Evolutionary conservation across 2,888 invertebrate species (phyloP).

Genomic region (Patella depressa): DNA sequence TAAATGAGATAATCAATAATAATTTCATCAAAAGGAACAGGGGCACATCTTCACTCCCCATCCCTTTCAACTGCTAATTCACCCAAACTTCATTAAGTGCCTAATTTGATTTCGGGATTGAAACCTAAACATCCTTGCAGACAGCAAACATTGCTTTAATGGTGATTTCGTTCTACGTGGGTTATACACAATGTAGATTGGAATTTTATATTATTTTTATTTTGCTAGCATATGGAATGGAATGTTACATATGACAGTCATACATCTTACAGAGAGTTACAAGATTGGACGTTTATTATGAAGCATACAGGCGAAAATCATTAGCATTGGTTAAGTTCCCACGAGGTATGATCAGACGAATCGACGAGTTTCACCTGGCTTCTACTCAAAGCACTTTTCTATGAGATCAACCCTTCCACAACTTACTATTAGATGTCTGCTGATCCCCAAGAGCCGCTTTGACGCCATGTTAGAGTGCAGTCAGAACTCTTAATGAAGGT

Average conservation of each 20-base stretch:
- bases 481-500: slow-evolving; percentile 5
- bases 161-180: too few species aligned
- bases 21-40: too few species aligned
- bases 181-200: too few species aligned
- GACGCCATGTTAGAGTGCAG: slow-evolving; percentile 10
- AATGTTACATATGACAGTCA: background rate
- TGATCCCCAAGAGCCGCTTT: slow-evolving; percentile 4
- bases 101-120: too few species aligned
- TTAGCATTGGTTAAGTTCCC: background rate
- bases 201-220: too few species aligned
- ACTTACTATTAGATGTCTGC: background rate
- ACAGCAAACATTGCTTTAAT: too few species aligned
- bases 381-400: slow-evolving; percentile 1
- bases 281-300: background rate
- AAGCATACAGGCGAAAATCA: background rate
- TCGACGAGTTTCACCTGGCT: background rate
- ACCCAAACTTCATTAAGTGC: too few species aligned
- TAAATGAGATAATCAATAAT: too few species aligned
- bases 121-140: too few species aligned
- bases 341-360: background rate
- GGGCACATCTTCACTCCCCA: too few species aligned
- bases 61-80: too few species aligned
- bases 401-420: background rate
- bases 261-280: background rate
- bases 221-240: too few species aligned